Percentiles rank a stretch among this genome's conserved stretches.
phyloP scores from a whole-genome alignment of 92 coral and sea anemone genomes.

The Galaxea fascicularis region DNA sequence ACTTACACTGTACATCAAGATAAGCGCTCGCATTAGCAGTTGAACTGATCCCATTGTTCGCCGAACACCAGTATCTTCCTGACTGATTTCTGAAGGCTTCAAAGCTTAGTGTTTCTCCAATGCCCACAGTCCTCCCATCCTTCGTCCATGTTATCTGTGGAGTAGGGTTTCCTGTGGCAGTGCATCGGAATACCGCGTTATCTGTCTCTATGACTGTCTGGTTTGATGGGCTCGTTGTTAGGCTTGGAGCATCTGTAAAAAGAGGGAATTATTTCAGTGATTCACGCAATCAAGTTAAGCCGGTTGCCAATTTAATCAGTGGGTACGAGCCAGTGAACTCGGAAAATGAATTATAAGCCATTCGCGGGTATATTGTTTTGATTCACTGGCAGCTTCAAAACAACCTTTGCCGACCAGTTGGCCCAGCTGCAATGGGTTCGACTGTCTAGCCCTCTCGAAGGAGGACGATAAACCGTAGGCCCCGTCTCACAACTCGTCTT shows the following conservation, averaged over 20 bases:
- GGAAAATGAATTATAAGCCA: no score
- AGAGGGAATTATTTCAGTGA: not conserved
- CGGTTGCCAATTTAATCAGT: no score
- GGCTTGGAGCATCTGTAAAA: not conserved
- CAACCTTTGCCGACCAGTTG: no score
- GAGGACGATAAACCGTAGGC: no score
- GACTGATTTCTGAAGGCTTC: not conserved
- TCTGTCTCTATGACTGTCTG: not conserved
- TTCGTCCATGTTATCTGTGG: conserved; percentile 15
- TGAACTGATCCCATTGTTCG: conserved; percentile 7
- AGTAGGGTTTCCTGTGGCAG: conserved; percentile 11
- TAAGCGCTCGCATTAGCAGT: conserved; percentile 20
- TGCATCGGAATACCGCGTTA: conserved; percentile 1
- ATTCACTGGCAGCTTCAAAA: no score
- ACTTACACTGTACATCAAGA: conserved; percentile 36
- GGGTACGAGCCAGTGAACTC: no score
- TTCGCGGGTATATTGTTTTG: no score
- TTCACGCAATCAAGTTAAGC: not conserved
- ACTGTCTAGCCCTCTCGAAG: no score
- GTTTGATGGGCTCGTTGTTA: not conserved
- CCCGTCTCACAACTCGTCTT: no score
- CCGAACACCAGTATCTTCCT: conserved; percentile 15
- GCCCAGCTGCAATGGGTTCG: no score
- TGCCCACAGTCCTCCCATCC: conserved; percentile 1
- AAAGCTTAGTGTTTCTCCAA: not conserved